Conservation (phyloP, 2,888 invertebrate species). For the Drosophila mimica region DNA sequence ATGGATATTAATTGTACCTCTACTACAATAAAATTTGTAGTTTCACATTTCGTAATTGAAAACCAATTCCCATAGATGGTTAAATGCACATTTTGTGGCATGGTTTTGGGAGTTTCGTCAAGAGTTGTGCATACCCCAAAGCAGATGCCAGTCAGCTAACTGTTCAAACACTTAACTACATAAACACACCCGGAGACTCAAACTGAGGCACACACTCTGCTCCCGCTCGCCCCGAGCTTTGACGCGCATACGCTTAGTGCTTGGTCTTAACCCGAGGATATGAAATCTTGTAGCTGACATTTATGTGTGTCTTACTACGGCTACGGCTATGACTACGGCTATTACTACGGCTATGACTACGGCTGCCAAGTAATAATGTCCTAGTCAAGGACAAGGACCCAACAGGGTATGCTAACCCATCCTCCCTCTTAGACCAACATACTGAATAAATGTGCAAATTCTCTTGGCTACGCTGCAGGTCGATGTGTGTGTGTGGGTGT, state of each 20-base stretch:
- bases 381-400: constrained; percentile 33
- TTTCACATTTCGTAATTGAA: constrained; percentile 24
- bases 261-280: constrained; percentile 68
- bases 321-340: constrained; percentile 23
- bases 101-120: constrained; percentile 7
- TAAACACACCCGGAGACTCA: constrained; percentile 24
- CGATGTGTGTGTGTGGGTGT: constrained; percentile 10
- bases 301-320: constrained; percentile 68
- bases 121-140: neutral
- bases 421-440: constrained; percentile 13
- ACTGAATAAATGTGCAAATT: constrained; percentile 36
- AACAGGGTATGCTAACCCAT: neutral
- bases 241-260: constrained; percentile 68
- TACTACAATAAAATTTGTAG: constrained; percentile 9
- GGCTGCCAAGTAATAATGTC: constrained; percentile 58
- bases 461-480: constrained; percentile 18
- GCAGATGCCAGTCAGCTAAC: constrained; percentile 31
- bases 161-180: constrained; percentile 35
- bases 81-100: constrained; percentile 20
- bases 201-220: neutral
- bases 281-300: constrained; percentile 77
- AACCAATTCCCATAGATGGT: constrained; percentile 10
- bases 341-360: constrained; percentile 12
- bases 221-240: constrained; percentile 25
- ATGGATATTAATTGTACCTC: constrained; percentile 3